Conservation (phyloP, 2,113 vertebrate species). For the Thunnus thynnus region DNA sequence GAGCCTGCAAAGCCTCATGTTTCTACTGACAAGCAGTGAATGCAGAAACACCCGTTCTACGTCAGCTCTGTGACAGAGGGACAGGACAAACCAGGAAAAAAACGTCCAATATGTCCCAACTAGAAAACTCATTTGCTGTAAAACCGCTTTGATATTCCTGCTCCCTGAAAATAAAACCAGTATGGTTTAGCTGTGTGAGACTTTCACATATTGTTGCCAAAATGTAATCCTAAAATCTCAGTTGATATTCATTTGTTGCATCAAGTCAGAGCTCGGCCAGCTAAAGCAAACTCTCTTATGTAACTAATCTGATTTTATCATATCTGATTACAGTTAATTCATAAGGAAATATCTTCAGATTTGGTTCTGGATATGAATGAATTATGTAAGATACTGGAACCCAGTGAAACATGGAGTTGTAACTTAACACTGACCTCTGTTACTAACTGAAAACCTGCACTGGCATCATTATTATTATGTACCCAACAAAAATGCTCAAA, state of each 20-base stretch:
- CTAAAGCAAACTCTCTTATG: slow-evolving; percentile 50
- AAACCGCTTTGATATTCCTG: slow-evolving; percentile 10
- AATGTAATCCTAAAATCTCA: slow-evolving; percentile 32
- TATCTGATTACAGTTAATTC: slow-evolving; percentile 54
- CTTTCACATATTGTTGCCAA: neutral
- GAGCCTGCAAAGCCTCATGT: slow-evolving; percentile 41
- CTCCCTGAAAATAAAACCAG: slow-evolving; percentile 10
- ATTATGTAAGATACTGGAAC: slow-evolving; percentile 31
- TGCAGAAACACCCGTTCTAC: slow-evolving; percentile 28
- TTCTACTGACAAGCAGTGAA: slow-evolving; percentile 39
- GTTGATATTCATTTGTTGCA: slow-evolving; percentile 34
- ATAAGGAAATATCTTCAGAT: slow-evolving; percentile 28
- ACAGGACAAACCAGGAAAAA: neutral
- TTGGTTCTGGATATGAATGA: slow-evolving; percentile 30
- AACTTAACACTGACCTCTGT: neutral
- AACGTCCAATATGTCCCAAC: neutral
- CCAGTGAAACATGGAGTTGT: neutral
- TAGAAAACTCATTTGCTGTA: neutral
- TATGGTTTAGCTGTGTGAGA: neutral
- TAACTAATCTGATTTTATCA: slow-evolving; percentile 63
- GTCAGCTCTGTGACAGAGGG: neutral
- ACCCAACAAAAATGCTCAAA: neutral
- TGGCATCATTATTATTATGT: neutral
- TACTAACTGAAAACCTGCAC: neutral
- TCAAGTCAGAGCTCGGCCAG: slow-evolving; percentile 23